Base-by-base conservation (phyloP, 1,140 invertebrate genomes). In the Vanessa tameamea region DNA sequence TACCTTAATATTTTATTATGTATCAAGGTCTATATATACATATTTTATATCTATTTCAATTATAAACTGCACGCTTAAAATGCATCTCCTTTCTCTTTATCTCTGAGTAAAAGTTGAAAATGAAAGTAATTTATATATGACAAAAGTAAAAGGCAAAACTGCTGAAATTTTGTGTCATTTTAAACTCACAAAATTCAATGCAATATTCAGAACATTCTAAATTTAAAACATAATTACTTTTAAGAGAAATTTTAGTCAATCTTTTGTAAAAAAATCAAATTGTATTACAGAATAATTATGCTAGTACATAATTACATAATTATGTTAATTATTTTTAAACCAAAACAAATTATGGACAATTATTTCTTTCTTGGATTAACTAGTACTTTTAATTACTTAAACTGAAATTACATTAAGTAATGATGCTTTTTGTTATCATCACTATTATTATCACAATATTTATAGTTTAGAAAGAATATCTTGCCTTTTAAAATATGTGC, bases 61-160 rank as follows among this genome's bases (percentile, higher is more conserved):
- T 57, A 71, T 47, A 61, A 63, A 66, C 53, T 75, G 66, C 74
- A 76, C 63, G 75, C 72, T 69, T 64, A 66, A 57, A 79, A 77
- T 80, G 70, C 67, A 64, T 53, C 57, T 64, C 82, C 82, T 86
- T 87, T 87, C 85, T 82, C 83, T 82, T 85, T 69, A 64, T 59
- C 48, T 64, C 61, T 69, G 75, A 80, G 80, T 84, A 82, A 84
- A 82, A 84, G 81, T 83, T 66, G 26, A 73, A 81, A 84, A 82
- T 84, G 81, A 84, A 84, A 83, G 80, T 80, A 82, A 74, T 55
- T 75, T 79, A 71, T 67, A 80, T 78, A 64, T 76, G 68, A 70
- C 67, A 64, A 79, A 81, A 82, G 82, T 82, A 83, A 83, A 80
- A 83, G 82, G 82, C 70, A 57, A 15, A 26, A 43, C 64, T 37